Conservation (phyloP, 2,113 vertebrate genomes). For the Percopsis transmontana region DNA sequence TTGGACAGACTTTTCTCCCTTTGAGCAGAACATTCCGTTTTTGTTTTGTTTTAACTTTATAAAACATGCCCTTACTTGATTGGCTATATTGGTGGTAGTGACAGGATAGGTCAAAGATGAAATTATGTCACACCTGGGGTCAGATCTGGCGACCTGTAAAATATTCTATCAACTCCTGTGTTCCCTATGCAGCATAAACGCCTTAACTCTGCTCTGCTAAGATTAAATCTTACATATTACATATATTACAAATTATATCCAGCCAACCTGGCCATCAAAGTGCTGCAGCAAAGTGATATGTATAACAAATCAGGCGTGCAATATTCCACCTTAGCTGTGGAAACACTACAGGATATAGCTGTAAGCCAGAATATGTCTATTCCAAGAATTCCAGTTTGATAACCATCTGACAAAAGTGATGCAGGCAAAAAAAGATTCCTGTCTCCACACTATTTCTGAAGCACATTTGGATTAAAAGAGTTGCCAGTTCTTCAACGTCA, state of each 20-base stretch:
- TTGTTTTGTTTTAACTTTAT: too few species aligned
- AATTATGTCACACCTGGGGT: too few species aligned
- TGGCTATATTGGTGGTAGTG: too few species aligned
- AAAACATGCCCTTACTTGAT: too few species aligned
- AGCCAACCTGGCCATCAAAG: constrained; percentile 58
- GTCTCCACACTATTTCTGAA: constrained; percentile 3
- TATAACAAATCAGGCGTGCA: constrained; percentile 53
- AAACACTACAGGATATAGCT: constrained; percentile 39
- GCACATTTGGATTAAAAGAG: not conserved
- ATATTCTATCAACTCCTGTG: too few species aligned
- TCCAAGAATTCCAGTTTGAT: constrained; percentile 43
- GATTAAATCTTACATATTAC: too few species aligned
- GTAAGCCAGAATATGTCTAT: constrained; percentile 26
- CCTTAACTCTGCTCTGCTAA: too few species aligned
- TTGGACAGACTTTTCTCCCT: too few species aligned
- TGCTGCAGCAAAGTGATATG: constrained; percentile 61
- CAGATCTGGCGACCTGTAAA: too few species aligned
- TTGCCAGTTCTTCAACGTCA: not conserved
- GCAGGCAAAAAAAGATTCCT: not conserved
- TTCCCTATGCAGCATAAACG: too few species aligned
- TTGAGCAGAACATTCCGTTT: too few species aligned
- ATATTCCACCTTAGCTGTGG: constrained; percentile 35
- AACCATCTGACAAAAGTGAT: constrained; percentile 13
- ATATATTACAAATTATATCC: not conserved
- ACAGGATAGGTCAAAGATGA: too few species aligned